These are phyloP conservation scores for Albula glossodonta DNA, from an alignment of 2,113 vertebrate species.

Conservation along the genomic window DNA sequence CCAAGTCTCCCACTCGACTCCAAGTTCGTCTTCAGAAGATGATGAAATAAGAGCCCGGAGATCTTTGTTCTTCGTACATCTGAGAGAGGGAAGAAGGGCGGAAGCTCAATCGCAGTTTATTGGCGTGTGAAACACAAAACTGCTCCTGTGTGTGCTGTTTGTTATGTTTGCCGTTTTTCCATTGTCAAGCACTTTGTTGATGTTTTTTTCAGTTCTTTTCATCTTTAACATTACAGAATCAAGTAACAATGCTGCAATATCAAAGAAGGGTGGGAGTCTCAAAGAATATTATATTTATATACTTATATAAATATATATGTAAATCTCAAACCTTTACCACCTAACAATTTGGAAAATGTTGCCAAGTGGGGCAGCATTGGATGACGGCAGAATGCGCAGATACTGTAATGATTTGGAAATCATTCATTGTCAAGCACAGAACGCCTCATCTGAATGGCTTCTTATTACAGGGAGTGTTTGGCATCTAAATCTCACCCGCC, in stretches of 20 bases:
- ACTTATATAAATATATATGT: no score
- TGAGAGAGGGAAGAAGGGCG: constrained; percentile 35
- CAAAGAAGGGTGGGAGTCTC: constrained; percentile 48
- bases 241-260: constrained; percentile 48
- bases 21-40: constrained; percentile 30
- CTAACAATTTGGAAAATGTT: constrained; percentile 9
- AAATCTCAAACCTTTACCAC: neutral
- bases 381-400: constrained; percentile 14
- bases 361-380: constrained; percentile 5
- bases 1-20: constrained; percentile 23
- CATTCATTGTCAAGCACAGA: neutral
- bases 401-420: constrained; percentile 21
- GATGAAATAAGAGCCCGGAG: constrained; percentile 23
- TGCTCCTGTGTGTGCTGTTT: constrained; percentile 44
- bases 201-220: constrained; percentile 51
- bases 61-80: constrained; percentile 45
- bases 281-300: constrained; percentile 17
- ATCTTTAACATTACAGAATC: constrained; percentile 44
- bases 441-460: constrained; percentile 21
- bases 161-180: constrained; percentile 43
- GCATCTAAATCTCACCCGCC: constrained; percentile 23
- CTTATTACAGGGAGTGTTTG: constrained; percentile 14
- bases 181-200: constrained; percentile 52
- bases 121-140: constrained; percentile 46
- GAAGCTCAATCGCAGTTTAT: constrained; percentile 21